Evolutionary conservation across 1,140 invertebrate species (phyloP), one percentile per base, ranked within the genome.

Genomic region (Hetaerina americana): DNA sequence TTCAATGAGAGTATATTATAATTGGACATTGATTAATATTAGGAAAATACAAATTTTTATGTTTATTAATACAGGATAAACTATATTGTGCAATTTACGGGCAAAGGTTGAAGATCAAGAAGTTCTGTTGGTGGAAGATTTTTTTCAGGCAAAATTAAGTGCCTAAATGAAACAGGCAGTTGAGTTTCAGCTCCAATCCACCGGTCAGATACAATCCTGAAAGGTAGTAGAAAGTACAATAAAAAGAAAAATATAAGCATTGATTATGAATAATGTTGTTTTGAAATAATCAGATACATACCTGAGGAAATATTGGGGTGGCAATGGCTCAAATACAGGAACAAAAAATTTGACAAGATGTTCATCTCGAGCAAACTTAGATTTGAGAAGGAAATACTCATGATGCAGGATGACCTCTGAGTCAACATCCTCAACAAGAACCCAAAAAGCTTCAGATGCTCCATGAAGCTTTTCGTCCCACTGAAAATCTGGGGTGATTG

Each of bases 381-480:
- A 86, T 83, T 99, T 99, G 0, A 99, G 82, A 15, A 99, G 84
- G 80, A 99, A 99, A 80, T 92, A 99, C 82, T 99, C 97, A 79
- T 99, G 94, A 82, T 99, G 98, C 0, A 99, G 84, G 76, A 99
- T 88, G 1, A 92, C 89, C 78, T 99, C 97, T 0, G 94, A 94
- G 82, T 99, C 96, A 0, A 99, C 96, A 81, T 99, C 97, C 81
- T 99, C 97, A 0, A 99, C 96, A 10, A 99, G 82, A 76, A 99
- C 97, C 97, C 97, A 99, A 82, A 99, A 99, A 0, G 93, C 96
- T 84, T 99, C 95, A 0, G 95, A 97, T 69, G 90, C 89, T 0
- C 96, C 96, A 80, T 99, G 96, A 27, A 97, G 84, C 80, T 98
- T 97, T 73, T 98, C 96, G 76, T 99, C 97, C 97, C 98, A 99